A percentile compares a stretch with the other conserved stretches of the same genome.
Conservation (phyloP, 2,113 vertebrate genomes). For the Paradoxurus hermaphroditus region DNA sequence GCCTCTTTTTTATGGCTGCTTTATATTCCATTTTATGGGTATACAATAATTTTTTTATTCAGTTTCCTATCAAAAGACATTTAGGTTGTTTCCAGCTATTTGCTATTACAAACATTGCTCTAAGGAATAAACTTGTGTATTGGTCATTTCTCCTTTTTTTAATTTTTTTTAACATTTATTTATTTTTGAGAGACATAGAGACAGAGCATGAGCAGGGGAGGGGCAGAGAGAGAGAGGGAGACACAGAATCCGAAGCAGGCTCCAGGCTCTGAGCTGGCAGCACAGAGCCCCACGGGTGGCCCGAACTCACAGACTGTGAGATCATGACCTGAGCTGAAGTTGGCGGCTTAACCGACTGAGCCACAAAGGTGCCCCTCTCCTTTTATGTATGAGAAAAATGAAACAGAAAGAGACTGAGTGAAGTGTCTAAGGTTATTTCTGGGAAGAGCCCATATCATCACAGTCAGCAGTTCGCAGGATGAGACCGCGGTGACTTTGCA, state of each 20-base stretch:
- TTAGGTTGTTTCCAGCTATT: conserved; percentile 29
- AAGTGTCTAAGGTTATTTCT: neutral
- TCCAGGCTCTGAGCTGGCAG: no score
- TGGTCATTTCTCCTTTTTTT: conserved; percentile 18
- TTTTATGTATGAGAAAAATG: conserved; percentile 2
- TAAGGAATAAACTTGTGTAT: neutral
- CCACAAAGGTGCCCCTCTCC: no score
- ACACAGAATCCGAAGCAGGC: no score
- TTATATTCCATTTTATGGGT: neutral
- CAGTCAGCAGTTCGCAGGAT: neutral
- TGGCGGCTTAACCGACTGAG: no score
- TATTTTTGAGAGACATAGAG: no score
- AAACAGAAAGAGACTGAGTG: conserved; percentile 30
- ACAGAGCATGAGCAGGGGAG: no score
- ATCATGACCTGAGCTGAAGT: no score
- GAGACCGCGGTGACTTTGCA: neutral
- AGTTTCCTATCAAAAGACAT: neutral
- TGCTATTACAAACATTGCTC: neutral
- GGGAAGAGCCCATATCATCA: neutral
- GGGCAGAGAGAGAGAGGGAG: no score
- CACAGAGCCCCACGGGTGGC: no score
- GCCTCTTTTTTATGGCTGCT: neutral
- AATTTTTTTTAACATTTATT: no score
- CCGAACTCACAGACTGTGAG: no score
- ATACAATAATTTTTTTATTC: neutral